Percentiles rank a stretch among this genome's conserved stretches.
Conservation (phyloP, 2,113 vertebrate genomes). For the Gavia stellata region DNA sequence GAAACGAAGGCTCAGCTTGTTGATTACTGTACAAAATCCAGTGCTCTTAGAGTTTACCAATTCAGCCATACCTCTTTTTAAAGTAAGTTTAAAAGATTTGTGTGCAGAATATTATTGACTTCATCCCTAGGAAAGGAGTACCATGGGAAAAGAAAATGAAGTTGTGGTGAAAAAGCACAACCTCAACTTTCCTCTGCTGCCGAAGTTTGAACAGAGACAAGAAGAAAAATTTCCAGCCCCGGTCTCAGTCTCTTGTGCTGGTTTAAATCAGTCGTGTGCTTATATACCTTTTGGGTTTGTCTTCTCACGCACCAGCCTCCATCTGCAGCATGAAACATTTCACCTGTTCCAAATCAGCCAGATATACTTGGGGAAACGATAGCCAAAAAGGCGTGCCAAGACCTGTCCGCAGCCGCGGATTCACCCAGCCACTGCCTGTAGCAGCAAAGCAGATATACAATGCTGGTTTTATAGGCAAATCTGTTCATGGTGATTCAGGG, state of each 20-base stretch:
- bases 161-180: neutral
- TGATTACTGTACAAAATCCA: neutral
- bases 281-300: neutral
- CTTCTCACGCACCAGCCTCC: neutral
- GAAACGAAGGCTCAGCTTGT: neutral
- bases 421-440: neutral
- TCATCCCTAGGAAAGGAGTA: neutral
- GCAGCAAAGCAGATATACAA: neutral
- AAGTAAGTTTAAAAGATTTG: neutral
- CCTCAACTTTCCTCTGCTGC: neutral
- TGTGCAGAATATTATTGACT: neutral
- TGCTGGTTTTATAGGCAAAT: neutral
- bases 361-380: fast-evolving
- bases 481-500: neutral
- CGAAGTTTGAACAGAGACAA: neutral
- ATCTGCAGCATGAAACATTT: neutral
- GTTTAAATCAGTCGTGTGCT: neutral
- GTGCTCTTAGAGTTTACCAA: neutral
- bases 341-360: neutral
- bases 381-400: neutral
- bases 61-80: neutral
- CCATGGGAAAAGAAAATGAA: neutral
- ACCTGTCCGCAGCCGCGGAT: neutral
- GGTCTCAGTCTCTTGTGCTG: neutral
- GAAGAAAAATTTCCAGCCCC: neutral